Evolutionary conservation across 1,140 invertebrate genomes (phyloP).

Genomic region (Aphelenchoides avenae): DNA sequence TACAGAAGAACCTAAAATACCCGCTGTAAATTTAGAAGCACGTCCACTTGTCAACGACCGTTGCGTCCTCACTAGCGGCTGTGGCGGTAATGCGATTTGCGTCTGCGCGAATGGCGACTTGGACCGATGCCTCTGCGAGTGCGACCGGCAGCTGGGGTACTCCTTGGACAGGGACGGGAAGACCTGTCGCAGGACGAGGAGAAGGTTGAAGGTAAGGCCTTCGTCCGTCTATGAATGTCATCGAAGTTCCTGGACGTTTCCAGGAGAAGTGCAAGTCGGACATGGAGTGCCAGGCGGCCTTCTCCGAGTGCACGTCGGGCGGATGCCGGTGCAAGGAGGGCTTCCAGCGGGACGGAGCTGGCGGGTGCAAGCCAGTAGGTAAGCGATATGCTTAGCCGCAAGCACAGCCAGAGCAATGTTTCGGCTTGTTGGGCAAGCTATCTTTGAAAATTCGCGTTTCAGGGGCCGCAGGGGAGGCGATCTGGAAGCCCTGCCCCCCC

Average conservation of each 20-base stretch:
- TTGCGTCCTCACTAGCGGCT: constrained; percentile 3
- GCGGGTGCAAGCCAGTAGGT: constrained; percentile 50
- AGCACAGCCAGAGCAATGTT: no score
- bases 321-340: constrained; percentile 51
- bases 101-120: constrained; percentile 8
- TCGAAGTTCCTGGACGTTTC: neutral
- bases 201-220: constrained; percentile 37
- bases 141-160: constrained; percentile 44
- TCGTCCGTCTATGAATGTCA: no score
- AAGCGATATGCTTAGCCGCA: no score
- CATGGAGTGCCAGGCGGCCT: constrained; percentile 48
- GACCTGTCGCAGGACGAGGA: constrained; percentile 37
- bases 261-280: constrained; percentile 46
- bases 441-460: no score
- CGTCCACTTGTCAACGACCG: constrained; percentile 16
- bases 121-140: constrained; percentile 49
- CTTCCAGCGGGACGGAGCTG: constrained; percentile 46
- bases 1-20: no score
- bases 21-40: no score
- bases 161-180: constrained; percentile 35
- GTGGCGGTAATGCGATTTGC: constrained; percentile 15
- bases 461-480: no score
- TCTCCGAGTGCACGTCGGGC: constrained; percentile 43
- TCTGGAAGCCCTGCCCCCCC: no score
- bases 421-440: no score